These are phyloP conservation scores for Camponotus floridanus DNA, from an alignment of 1,140 invertebrate genomes.

Conservation along the genomic window DNA sequence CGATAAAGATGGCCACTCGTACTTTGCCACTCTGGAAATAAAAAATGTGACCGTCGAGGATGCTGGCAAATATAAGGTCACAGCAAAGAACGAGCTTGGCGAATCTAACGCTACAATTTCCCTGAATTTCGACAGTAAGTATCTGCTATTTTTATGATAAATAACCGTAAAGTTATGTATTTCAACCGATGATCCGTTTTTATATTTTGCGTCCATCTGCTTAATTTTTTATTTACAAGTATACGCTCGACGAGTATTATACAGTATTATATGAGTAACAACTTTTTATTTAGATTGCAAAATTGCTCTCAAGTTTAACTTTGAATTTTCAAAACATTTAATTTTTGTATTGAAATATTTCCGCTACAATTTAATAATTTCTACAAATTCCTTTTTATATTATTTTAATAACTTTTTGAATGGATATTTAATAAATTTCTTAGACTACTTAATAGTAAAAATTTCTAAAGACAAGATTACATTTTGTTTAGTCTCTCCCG, in stretches of 20 bases:
- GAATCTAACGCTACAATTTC: constrained; percentile 98
- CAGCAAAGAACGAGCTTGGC: constrained; percentile 97
- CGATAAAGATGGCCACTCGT: constrained; percentile 96
- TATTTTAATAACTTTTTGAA: neutral
- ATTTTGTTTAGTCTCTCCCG: neutral
- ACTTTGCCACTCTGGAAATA: constrained; percentile 96
- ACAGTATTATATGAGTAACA: neutral
- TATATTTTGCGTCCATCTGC: neutral
- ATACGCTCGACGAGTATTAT: constrained; percentile 8
- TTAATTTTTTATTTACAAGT: constrained; percentile 42
- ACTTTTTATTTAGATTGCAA: neutral
- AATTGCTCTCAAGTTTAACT: constrained; percentile 3
- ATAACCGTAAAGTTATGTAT: constrained; percentile 19
- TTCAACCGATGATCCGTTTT: constrained; percentile 47
- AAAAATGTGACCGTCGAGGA: constrained; percentile 98
- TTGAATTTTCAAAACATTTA: neutral
- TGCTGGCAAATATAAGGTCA: constrained; percentile 98
- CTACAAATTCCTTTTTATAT: neutral
- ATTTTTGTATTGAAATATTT: neutral
- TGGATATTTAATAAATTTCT: neutral
- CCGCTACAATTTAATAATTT: neutral
- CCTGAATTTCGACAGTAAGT: constrained; percentile 99
- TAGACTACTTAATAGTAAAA: neutral
- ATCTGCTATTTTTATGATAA: constrained; percentile 24
- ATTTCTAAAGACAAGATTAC: neutral